Evolutionary conservation across 2,888 invertebrate genomes (phyloP).

Genomic region (Cartodere bifasciata): DNA sequence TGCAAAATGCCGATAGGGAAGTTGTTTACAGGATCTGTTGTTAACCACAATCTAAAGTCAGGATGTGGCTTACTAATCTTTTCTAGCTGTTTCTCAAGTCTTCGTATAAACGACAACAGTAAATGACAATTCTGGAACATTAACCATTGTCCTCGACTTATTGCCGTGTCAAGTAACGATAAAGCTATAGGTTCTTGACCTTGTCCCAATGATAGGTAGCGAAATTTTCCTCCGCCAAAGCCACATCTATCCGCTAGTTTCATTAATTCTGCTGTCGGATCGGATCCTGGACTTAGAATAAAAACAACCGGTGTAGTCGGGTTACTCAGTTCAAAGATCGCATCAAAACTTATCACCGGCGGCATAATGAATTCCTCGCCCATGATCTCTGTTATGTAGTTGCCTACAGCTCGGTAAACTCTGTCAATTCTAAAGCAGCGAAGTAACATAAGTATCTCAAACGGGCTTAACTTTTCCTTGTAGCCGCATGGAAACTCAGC

Average conservation of each 20-base stretch:
- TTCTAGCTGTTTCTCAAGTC: slow-evolving; percentile 74
- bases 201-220: slow-evolving; percentile 83
- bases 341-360: slow-evolving; percentile 71
- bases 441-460: slow-evolving; percentile 66
- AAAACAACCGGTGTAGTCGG: slow-evolving; percentile 81
- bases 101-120: slow-evolving; percentile 62
- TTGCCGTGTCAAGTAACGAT: slow-evolving; percentile 51
- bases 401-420: slow-evolving; percentile 72
- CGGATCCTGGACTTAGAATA: slow-evolving; percentile 86
- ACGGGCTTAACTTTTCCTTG: slow-evolving; percentile 47
- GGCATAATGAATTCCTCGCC: slow-evolving; percentile 83
- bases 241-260: slow-evolving; percentile 60
- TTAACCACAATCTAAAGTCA: slow-evolving; percentile 85
- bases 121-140: slow-evolving; percentile 90
- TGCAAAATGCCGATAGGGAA: slow-evolving; percentile 88
- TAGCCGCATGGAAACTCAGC: slow-evolving; percentile 57
- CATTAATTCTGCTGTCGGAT: slow-evolving; percentile 78
- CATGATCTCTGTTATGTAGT: slow-evolving; percentile 71
- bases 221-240: slow-evolving; percentile 65
- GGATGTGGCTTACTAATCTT: slow-evolving; percentile 70
- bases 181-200: slow-evolving; percentile 83
- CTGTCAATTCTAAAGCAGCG: slow-evolving; percentile 85
- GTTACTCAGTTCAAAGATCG: slow-evolving; percentile 75
- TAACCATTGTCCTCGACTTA: slow-evolving; percentile 74
- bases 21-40: slow-evolving; percentile 74